Evolutionary conservation across 2,888 invertebrate genomes (phyloP).

Genomic region (Chrysopilus asiliformis): DNA sequence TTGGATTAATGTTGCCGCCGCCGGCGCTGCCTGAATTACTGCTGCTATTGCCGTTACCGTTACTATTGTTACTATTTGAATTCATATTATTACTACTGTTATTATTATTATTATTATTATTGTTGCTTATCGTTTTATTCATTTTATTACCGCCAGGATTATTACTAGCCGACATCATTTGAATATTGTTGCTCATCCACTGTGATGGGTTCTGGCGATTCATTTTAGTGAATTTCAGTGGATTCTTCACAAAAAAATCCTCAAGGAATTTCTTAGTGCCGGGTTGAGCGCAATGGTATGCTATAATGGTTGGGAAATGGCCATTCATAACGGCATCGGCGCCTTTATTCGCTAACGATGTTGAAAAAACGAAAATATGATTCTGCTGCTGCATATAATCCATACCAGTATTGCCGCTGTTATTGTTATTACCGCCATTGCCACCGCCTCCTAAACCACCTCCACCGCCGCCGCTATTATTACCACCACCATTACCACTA

Average conservation of each 20-base stretch:
- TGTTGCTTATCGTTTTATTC: constrained; percentile 32
- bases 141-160: constrained; percentile 37
- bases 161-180: constrained; percentile 63
- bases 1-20: constrained; percentile 6
- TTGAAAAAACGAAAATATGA: constrained; percentile 96
- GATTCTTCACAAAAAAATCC: constrained; percentile 62
- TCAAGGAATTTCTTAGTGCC: constrained; percentile 90
- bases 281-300: constrained; percentile 90
- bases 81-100: constrained; percentile 36
- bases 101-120: constrained; percentile 19
- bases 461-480: constrained; percentile 1
- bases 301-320: constrained; percentile 82
- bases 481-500: neutral
- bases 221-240: constrained; percentile 63
- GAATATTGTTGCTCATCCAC: constrained; percentile 64
- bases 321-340: constrained; percentile 85
- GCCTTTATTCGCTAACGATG: constrained; percentile 84
- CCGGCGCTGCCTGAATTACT: too few species aligned
- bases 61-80: constrained; percentile 8
- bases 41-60: too few species aligned
- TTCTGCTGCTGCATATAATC: constrained; percentile 87
- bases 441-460: constrained; percentile 1
- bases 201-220: constrained; percentile 43
- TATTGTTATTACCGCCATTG: constrained; percentile 6
- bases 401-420: constrained; percentile 16